Evolutionary conservation across 2,888 invertebrate species (phyloP).

Genomic region (Andrena chrysosceles): DNA sequence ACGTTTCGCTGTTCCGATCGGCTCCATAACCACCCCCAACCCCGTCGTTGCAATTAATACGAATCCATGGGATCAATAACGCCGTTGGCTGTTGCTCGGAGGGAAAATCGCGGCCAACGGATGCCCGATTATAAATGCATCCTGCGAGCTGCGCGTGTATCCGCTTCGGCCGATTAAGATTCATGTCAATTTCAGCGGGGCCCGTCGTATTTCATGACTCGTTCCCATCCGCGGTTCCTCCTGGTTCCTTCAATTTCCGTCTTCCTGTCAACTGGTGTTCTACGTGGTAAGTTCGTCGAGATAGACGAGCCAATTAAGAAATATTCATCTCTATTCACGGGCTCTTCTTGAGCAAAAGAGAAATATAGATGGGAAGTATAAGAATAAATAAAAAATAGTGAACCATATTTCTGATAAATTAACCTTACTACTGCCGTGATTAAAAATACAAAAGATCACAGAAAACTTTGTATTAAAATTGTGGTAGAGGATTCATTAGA

Average conservation of each 20-base stretch:
- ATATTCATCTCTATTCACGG: neutral
- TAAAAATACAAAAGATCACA: too few species aligned
- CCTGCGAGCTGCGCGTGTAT: slow-evolving; percentile 25
- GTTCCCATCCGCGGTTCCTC: slow-evolving; percentile 54
- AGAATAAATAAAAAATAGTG: too few species aligned
- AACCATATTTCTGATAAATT: too few species aligned
- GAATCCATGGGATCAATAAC: neutral
- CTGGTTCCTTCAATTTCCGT: slow-evolving; percentile 69
- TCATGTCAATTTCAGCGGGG: slow-evolving; percentile 48
- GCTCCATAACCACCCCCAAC: neutral
- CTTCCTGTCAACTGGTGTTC: neutral
- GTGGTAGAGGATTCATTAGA: too few species aligned
- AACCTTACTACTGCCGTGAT: too few species aligned
- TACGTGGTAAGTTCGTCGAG: neutral
- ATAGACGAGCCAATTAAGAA: neutral
- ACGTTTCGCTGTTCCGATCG: slow-evolving; percentile 1
- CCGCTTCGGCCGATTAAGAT: slow-evolving; percentile 63
- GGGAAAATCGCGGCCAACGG: slow-evolving; percentile 8
- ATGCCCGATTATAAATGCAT: slow-evolving; percentile 23
- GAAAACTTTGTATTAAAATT: too few species aligned
- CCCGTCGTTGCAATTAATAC: neutral
- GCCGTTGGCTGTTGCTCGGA: neutral
- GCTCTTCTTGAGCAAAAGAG: neutral
- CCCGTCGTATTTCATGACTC: slow-evolving; percentile 62
- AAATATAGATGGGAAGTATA: neutral